phyloP scores from a whole-genome alignment of 2,888 invertebrate species.

The Zaprionus bogoriensis region DNA sequence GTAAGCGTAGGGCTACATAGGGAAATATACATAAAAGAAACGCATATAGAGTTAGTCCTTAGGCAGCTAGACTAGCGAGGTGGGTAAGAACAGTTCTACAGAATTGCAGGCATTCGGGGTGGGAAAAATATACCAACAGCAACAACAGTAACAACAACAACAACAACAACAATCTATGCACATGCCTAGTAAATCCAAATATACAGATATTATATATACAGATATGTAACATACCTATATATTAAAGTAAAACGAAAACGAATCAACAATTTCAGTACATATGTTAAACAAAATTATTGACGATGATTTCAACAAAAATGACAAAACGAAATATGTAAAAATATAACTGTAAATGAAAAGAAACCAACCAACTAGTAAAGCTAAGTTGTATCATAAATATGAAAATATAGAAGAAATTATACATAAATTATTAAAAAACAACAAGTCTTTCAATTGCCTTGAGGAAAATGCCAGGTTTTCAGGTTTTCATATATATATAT shows the following conservation, averaged over 20 bases:
- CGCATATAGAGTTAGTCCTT: slow-evolving; percentile 26
- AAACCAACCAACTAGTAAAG: slow-evolving; percentile 55
- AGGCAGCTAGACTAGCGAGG: slow-evolving; percentile 17
- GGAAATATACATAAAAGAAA: slow-evolving; percentile 44
- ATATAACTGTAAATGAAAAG: slow-evolving; percentile 36
- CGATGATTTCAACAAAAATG: slow-evolving; percentile 30
- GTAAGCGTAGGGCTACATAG: slow-evolving; percentile 46
- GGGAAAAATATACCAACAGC: not conserved
- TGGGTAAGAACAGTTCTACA: not conserved
- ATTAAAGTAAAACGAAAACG: not conserved
- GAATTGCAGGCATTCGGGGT: slow-evolving; percentile 15
- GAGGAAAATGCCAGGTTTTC: not conserved
- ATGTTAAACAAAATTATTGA: slow-evolving; percentile 56
- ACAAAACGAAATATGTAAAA: slow-evolving; percentile 43
- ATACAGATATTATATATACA: slow-evolving; percentile 40
- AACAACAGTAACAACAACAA: not conserved
- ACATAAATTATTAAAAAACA: slow-evolving; percentile 64
- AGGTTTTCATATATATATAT: slow-evolving; percentile 14
- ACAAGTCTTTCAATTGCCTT: slow-evolving; percentile 32
- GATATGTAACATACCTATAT: slow-evolving; percentile 32
- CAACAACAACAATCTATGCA: slow-evolving; percentile 41
- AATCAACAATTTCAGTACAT: slow-evolving; percentile 38
- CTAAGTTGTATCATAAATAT: slow-evolving; percentile 76
- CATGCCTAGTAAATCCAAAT: slow-evolving; percentile 54
- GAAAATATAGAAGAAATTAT: slow-evolving; percentile 79